Conservation (phyloP, 2,888 invertebrate species). For the Sinelater perroti region DNA sequence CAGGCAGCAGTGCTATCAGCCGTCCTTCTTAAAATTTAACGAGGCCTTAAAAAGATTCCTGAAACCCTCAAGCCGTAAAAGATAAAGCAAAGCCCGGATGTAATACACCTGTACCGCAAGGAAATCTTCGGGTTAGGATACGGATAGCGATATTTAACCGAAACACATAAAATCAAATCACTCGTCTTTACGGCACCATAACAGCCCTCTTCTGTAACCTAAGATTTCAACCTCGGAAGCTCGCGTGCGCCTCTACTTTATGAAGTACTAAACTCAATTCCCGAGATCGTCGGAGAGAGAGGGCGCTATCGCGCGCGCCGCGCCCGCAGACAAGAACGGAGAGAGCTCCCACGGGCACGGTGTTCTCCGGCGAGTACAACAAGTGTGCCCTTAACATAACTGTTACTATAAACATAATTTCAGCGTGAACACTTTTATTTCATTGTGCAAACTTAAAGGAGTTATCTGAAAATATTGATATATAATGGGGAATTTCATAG, state of each 20-base stretch:
- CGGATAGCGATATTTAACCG: slow-evolving; percentile 60
- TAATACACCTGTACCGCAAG: slow-evolving; percentile 12
- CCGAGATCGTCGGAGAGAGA: slow-evolving; percentile 47
- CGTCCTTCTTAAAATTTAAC: too few species aligned
- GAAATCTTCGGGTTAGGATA: slow-evolving; percentile 12
- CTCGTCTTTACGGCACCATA: slow-evolving; percentile 61
- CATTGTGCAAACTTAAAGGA: slow-evolving; percentile 53
- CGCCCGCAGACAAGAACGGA: slow-evolving; percentile 41
- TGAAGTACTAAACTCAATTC: slow-evolving; percentile 63
- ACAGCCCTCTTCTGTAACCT: slow-evolving; percentile 60
- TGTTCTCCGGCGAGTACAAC: slow-evolving; percentile 58
- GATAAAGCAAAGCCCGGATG: neutral
- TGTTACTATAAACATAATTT: slow-evolving; percentile 63
- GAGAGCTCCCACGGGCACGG: slow-evolving; percentile 52
- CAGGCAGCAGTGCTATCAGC: too few species aligned
- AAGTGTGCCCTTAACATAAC: slow-evolving; percentile 62
- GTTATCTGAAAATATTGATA: slow-evolving; percentile 50
- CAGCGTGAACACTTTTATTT: slow-evolving; percentile 60
- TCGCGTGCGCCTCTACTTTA: slow-evolving; percentile 62
- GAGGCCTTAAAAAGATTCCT: too few species aligned
- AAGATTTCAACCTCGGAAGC: slow-evolving; percentile 61
- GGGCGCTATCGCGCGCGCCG: slow-evolving; percentile 38
- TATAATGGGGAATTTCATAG: slow-evolving; percentile 47
- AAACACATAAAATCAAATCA: slow-evolving; percentile 63
- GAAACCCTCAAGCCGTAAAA: neutral